Evolutionary conservation across 1,140 invertebrate genomes (phyloP), one percentile per base, ranked within the genome.

Genomic region (Cardiocondyla obscurior): DNA sequence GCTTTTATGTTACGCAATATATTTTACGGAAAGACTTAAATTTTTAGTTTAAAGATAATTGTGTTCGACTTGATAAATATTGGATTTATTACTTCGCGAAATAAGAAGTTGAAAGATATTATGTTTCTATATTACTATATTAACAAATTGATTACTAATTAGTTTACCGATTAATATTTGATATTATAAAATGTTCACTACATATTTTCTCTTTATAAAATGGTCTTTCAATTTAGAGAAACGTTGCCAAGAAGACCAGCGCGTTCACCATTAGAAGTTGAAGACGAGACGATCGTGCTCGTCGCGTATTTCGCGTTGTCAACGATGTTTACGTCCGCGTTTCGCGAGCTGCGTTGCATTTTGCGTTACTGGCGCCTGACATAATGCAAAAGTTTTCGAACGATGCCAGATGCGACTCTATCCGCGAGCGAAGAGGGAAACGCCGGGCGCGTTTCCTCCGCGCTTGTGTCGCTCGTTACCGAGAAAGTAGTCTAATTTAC

Each of bases 351-450:
- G 53, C 72, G 25, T 57, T 42, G 36, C 57, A 77, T 77, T 77
- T 77, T 67, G 60, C 22, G 46, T 79, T 49, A 79, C 74, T 69
- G 33, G 46, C 49, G 44, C 46, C 64, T 79, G 74, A 69, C 57
- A 64, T 76, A 76, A 76, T 76, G 42, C 74, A 69, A 79, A 79
- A 79, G 74, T 79, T 79, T 67, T 28, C 62, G 49, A 79, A 79
- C 28, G 5, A 12, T 60, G 16, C 74, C 74, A 79, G 74, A 79
- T 79, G 74, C 46, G 46, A 51, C 74, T 79, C 74, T 10, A 33
- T 30, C 46, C 16, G 22, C 60, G 30, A 77, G 74, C 60, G 62
- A 67, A 62, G 55, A 67, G 74, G 55, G 46, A 55, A 39, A 79
- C 36, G 44, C 72, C n/a, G 14, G 16, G 36, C 36, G 14, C 22